Evolutionary conservation across 2,113 vertebrate species (phyloP), one percentile per base, ranked within the genome.

Genomic region (Myodes glareolus): DNA sequence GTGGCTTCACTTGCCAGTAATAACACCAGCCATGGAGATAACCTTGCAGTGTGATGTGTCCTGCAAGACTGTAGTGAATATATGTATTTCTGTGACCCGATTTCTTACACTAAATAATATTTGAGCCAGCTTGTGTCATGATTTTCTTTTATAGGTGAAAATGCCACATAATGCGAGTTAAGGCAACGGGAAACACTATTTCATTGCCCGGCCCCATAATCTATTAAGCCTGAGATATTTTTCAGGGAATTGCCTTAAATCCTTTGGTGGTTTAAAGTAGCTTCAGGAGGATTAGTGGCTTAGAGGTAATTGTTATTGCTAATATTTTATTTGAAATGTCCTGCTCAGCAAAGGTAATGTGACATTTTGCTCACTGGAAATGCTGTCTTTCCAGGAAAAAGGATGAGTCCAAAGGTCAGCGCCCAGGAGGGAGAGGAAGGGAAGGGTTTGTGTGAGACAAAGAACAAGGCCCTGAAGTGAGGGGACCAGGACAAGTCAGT

Each of bases 221-320:
- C 98, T 98, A 95, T 98, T 98, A 98, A 98, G 86, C 77, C 97
- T 91, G 97, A 98, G 97, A 97, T 97, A 97, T 98, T 98, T 98
- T 98, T 97, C 96, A 96, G 96, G 95, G 97, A 98, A 98, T 98
- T 98, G 47, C 97, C 97, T 98, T 98, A 97, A 98, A 94, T 98
- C 94, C 97, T 98, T 97, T 89, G 94, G 98, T 97, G 97, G 96
- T 7, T 98, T 98, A 98, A 98, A 98, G 93, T 97, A 97, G 97
- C 97, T 98, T 98, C 90, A 58, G 70, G 94, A 86, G 97, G 95
- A 98, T 98, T 98, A 98, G 98, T 98, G 96, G 96, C 97, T 98
- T 98, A 97, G 98, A 98, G 97, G 98, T 99, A 98, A 98, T 99
- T 98, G 98, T 92, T 98, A 98, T 98, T 98, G 98, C 95, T 98